Evolutionary conservation across 2,797 vertebrate genomes (phyloP), one percentile per base, ranked within the genome.

Genomic region (Gymnodraco acuticeps): DNA sequence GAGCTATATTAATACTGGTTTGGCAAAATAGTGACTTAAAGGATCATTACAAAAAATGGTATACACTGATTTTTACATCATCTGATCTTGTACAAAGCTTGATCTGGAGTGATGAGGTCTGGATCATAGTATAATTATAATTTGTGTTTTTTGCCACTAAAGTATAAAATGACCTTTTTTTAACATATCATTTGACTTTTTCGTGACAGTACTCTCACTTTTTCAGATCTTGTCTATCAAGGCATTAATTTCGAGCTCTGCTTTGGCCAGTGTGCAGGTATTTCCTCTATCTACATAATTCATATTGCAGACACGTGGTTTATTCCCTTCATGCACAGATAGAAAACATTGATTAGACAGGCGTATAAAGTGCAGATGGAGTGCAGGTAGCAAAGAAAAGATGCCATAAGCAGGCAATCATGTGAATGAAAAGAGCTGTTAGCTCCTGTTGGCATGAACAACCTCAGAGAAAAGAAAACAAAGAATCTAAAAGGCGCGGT

Each of bases 351-450:
- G 13, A 65, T 11, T 55, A 14, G 14, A 45, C 0, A 1, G 42
- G 27, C 0, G 3, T 56, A 45, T 79, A 85, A 83, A 85, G 82
- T 83, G 80, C 84, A 87, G 73, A 63, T 16, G 11, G 50, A 79
- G 80, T 80, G 73, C 82, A 86, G 80, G 80, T 77, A 62, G 20
- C 16, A 59, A 16, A 6, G 62, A 23, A n/a, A 27, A 20, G 33
- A 33, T 46, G 54, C 42, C 10, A 63, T 17, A 31, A 43, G n/a
- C 42, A 63, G 11, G 2, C 31, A 4, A 42, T 31, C 10, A 20
- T 50, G 16, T 38, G 27, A 48, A 11, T 33, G 27, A 43, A 45
- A 17, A 46, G 20, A 15, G 20, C 27, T 27, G 14, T 47, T 62
- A 10, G 15, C 23, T 45, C 58, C 19, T 15, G 41, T 41, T 58